Conservation (phyloP, 2,113 vertebrate species). For the Helogale parvula region DNA sequence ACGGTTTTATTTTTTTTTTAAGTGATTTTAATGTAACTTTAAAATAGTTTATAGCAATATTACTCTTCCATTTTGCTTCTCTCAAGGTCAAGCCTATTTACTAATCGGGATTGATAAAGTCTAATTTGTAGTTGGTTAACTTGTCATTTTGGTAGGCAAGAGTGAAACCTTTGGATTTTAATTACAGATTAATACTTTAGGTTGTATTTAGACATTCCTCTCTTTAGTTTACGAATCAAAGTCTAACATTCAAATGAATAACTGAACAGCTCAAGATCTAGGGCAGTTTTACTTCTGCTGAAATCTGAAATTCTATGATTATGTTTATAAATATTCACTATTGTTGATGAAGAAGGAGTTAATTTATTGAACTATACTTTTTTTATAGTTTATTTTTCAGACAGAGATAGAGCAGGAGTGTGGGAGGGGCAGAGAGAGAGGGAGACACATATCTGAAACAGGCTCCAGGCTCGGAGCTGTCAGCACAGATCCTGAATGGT, state of each 20-base stretch:
- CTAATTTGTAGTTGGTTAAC: slow-evolving; percentile 37
- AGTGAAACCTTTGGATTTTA: slow-evolving; percentile 7
- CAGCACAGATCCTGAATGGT: too few relatives aligned
- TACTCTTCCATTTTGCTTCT: not conserved
- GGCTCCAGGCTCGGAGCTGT: too few relatives aligned
- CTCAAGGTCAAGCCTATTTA: not conserved
- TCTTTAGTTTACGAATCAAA: slow-evolving; percentile 32
- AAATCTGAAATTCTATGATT: not conserved
- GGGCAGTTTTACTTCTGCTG: not conserved
- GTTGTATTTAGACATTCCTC: slow-evolving; percentile 23
- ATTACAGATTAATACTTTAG: slow-evolving; percentile 22
- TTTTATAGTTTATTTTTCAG: too few relatives aligned
- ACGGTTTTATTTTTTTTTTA: slow-evolving; percentile 16
- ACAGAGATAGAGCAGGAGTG: too few relatives aligned
- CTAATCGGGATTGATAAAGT: not conserved
- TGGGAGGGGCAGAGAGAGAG: too few relatives aligned
- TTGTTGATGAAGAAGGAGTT: not conserved
- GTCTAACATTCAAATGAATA: not conserved
- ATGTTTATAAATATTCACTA: not conserved
- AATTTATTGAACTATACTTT: not conserved
- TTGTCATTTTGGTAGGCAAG: slow-evolving; percentile 15
- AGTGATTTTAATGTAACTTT: slow-evolving; percentile 35
- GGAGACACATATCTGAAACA: too few relatives aligned
- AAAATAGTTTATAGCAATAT: not conserved
- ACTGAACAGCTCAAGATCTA: not conserved